Percentiles rank a stretch among this genome's conserved stretches.
Evolutionary conservation across 2,113 vertebrate species (phyloP).

Genomic region (Cololabis saira): DNA sequence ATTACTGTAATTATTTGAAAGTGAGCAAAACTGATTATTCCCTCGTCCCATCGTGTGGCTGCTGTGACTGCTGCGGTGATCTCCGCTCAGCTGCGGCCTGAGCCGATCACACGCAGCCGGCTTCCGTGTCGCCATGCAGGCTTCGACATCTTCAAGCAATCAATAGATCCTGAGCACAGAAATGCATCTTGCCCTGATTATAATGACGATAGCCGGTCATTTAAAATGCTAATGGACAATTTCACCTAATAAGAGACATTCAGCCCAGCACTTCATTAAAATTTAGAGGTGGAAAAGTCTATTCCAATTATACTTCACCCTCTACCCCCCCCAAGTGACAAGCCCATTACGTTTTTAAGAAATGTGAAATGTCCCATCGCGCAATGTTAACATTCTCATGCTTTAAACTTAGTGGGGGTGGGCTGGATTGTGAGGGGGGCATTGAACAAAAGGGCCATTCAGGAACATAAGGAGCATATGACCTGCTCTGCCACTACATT

Average conservation of each 20-base stretch:
- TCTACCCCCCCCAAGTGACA: constrained; percentile 40
- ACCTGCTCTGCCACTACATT: constrained; percentile 60
- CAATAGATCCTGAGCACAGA: constrained; percentile 68
- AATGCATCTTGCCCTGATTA: constrained; percentile 73
- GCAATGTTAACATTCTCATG: constrained; percentile 48
- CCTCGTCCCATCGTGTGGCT: constrained; percentile 26
- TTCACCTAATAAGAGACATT: constrained; percentile 80
- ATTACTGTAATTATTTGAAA: constrained; percentile 82
- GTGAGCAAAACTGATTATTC: constrained; percentile 76
- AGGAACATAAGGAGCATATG: constrained; percentile 51
- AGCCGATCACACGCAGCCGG: constrained; percentile 54
- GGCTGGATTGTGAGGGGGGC: constrained; percentile 11
- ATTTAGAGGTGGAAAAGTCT: constrained; percentile 82
- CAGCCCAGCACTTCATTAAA: constrained; percentile 77
- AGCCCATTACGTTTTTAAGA: constrained; percentile 75
- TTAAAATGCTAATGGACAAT: constrained; percentile 81
- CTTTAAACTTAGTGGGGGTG: constrained; percentile 46
- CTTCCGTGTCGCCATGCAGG: constrained; percentile 66
- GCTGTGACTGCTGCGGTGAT: constrained; percentile 33
- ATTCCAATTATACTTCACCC: constrained; percentile 75
- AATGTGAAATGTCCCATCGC: constrained; percentile 65
- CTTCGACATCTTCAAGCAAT: constrained; percentile 75
- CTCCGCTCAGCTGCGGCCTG: constrained; percentile 37
- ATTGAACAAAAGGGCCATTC: constrained; percentile 53
- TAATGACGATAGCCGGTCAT: constrained; percentile 80